phyloP scores from a whole-genome alignment of 1,140 invertebrate species.

The Oryzaephilus surinamensis region DNA sequence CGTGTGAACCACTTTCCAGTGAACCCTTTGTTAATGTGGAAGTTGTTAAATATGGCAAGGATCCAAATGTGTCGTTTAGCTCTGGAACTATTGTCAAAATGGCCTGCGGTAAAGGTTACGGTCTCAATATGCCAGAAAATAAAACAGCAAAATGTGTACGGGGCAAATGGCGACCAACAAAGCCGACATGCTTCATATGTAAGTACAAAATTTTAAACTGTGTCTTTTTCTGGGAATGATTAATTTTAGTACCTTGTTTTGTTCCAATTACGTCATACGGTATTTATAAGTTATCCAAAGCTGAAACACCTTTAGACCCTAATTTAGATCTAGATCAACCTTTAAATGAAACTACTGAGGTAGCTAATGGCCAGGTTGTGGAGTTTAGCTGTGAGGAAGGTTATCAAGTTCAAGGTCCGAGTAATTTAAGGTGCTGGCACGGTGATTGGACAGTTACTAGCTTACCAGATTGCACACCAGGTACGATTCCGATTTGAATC shows the following conservation, averaged over 20 bases:
- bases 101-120: slow-evolving; percentile 63
- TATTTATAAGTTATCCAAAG: slow-evolving; percentile 45
- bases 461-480: slow-evolving; percentile 65
- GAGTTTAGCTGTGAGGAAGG: slow-evolving; percentile 56
- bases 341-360: slow-evolving; percentile 44
- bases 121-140: slow-evolving; percentile 60
- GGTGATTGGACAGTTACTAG: slow-evolving; percentile 65
- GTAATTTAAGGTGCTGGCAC: slow-evolving; percentile 61
- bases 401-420: slow-evolving; percentile 57
- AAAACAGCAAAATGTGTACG: slow-evolving; percentile 64
- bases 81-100: slow-evolving; percentile 59
- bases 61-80: slow-evolving; percentile 47
- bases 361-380: slow-evolving; percentile 51
- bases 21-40: slow-evolving; percentile 56
- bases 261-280: slow-evolving; percentile 53
- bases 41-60: slow-evolving; percentile 49
- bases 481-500: slow-evolving; percentile 32
- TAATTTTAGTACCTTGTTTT: slow-evolving; percentile 52
- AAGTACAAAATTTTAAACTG: slow-evolving; percentile 37
- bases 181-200: slow-evolving; percentile 65
- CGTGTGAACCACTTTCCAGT: slow-evolving; percentile 47
- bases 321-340: slow-evolving; percentile 25
- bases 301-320: slow-evolving; percentile 23
- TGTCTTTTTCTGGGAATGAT: neutral
- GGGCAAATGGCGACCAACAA: slow-evolving; percentile 70